These are phyloP conservation scores for Apis dorsata DNA, from an alignment of 1,140 invertebrate genomes.

Conservation along the genomic window DNA sequence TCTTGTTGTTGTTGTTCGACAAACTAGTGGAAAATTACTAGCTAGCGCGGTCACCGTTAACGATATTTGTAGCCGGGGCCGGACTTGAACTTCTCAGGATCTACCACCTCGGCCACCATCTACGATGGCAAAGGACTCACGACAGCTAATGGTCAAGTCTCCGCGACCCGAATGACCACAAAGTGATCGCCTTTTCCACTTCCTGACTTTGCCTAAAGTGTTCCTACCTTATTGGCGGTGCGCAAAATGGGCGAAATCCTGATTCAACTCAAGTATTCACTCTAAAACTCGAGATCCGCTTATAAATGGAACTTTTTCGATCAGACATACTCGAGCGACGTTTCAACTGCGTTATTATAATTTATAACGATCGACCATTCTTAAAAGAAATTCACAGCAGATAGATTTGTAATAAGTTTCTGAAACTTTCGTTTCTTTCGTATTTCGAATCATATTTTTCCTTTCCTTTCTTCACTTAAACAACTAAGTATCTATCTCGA, in stretches of 20 bases:
- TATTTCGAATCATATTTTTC: too few relatives aligned
- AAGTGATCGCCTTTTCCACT: conserved; percentile 74
- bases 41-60: conserved; percentile 69
- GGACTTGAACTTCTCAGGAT: conserved; percentile 69
- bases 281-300: not conserved
- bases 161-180: conserved; percentile 71
- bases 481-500: too few relatives aligned
- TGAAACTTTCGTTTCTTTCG: too few relatives aligned
- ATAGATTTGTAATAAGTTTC: too few relatives aligned
- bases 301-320: not conserved
- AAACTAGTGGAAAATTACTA: conserved; percentile 75
- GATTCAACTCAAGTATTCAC: not conserved
- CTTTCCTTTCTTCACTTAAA: too few relatives aligned
- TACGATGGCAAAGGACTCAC: conserved; percentile 67
- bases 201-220: conserved; percentile 58
- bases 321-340: too few relatives aligned
- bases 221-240: conserved; percentile 41
- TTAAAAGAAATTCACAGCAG: too few relatives aligned
- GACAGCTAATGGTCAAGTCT: conserved; percentile 76
- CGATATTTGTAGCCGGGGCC: conserved; percentile 74
- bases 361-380: too few relatives aligned
- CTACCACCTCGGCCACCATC: conserved; percentile 44
- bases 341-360: too few relatives aligned
- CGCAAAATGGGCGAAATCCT: conserved; percentile 14
- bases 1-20: conserved; percentile 69